Evolutionary conservation across 1,140 invertebrate genomes (phyloP), one percentile per base, ranked within the genome.

Genomic region (Drosophila leontia): DNA sequence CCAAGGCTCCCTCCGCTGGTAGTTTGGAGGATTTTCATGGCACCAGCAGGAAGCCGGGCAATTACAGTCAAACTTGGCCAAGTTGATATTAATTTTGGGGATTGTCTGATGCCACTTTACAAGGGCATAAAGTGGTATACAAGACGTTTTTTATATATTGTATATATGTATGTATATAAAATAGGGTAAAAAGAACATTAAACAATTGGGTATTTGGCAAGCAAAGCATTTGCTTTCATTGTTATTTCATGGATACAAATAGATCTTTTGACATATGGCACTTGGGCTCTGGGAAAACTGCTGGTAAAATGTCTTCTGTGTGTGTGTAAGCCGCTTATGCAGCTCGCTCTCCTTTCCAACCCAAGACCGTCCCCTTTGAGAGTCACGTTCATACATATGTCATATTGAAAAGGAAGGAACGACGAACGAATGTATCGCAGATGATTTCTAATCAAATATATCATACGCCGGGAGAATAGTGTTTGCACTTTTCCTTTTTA

Each of bases 391-490:
- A 11, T 42, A 48, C 57, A 12, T 47, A 42, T 64, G 53, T 75
- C 67, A 57, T 39, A 57, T 42, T 71, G 56, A 51, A 74, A 71
- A 37, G 45, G 60, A 64, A 19, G 2, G 34, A 55, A 19, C 17
- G 42, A 44, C 41, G 15, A 42, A 45, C 60, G 23, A 69, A 44
- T 69, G 65, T 65, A 57, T 70, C 51, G 51, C 48, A 56, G 64
- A 70, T 48, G 70, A 72, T 77, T 77, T 59, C 61, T 77, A 77
- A 77, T 77, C 74, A 77, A 77, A 68, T 68, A 78, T 61, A 50
- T 48, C 53, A 72, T 58, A 23, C 32, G 50, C 23, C 47, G 41
- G 35, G 50, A 44, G 76, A 51, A 77, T 60, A 61, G 56, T 60
- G 47, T 60, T 58, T 59, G 19, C 75, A 47, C 42, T 55, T 53